phyloP scores from a whole-genome alignment of 1,140 invertebrate genomes.

The Dolichoris vasculosae region DNA sequence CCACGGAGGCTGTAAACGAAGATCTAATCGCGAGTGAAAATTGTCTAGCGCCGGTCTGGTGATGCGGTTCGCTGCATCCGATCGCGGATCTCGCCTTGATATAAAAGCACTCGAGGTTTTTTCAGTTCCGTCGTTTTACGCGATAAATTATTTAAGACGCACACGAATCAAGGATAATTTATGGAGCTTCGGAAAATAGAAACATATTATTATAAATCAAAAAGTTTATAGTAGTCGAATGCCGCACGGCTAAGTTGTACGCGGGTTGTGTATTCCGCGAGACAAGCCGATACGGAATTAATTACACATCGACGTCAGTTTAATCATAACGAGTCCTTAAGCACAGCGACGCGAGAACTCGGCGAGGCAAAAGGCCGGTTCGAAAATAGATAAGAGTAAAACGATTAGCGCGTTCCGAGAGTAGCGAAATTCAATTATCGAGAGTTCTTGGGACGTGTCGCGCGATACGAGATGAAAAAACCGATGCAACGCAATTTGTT shows the following conservation, averaged over 20 bases:
- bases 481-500: conserved; percentile 31
- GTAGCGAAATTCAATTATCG: conserved; percentile 17
- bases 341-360: no score
- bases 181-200: background rate
- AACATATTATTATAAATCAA: background rate
- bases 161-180: background rate
- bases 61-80: background rate
- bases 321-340: background rate
- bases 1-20: background rate
- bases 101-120: background rate
- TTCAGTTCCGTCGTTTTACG: background rate
- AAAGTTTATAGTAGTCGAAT: background rate
- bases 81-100: background rate
- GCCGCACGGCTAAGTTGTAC: background rate
- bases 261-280: background rate
- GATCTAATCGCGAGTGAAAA: conserved; percentile 22
- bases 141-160: conserved; percentile 2
- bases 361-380: background rate
- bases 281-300: background rate
- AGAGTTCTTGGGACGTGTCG: background rate
- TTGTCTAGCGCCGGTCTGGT: conserved; percentile 30
- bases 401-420: background rate
- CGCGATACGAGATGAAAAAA: conserved; percentile 20
- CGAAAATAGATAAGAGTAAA: background rate
- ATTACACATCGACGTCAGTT: background rate